Evolutionary conservation across 2,797 vertebrate species (phyloP).

Genomic region (Erpetoichthys calabaricus): DNA sequence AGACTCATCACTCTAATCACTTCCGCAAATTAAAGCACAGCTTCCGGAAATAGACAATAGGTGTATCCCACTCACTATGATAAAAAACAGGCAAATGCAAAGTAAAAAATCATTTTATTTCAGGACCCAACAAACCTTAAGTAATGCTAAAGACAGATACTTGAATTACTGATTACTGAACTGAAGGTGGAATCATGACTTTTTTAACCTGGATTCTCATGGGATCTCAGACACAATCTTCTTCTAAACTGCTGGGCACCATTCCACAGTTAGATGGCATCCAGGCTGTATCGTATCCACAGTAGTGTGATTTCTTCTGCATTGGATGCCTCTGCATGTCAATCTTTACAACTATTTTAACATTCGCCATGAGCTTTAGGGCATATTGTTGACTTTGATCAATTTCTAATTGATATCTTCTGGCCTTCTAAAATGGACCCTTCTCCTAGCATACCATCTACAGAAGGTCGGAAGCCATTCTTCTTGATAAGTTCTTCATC

Average conservation of each 20-base stretch:
- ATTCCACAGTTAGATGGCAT: slow-evolving; percentile 13
- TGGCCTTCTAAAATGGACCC: slow-evolving; percentile 5
- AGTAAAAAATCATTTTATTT: no score
- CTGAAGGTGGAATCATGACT: background rate
- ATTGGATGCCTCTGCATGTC: slow-evolving; percentile 9
- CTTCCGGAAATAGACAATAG: no score
- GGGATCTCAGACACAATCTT: slow-evolving; percentile 12
- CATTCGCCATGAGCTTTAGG: slow-evolving; percentile 11
- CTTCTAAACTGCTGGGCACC: slow-evolving; percentile 3
- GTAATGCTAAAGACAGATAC: no score
- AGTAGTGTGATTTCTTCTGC: slow-evolving; percentile 3
- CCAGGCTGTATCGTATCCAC: slow-evolving; percentile 17
- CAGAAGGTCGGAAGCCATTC: slow-evolving; percentile 5
- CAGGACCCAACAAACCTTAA: no score
- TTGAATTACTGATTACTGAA: no score
- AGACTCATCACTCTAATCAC: no score
- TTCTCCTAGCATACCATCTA: slow-evolving; percentile 6
- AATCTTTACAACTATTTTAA: slow-evolving; percentile 15
- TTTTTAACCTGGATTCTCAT: slow-evolving; percentile 1
- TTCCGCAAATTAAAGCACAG: no score
- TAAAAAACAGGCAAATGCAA: no score
- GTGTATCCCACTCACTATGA: no score
- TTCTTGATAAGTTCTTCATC: background rate
- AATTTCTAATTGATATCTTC: background rate
- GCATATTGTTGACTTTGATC: background rate